These are phyloP conservation scores for Heteromyza rotundicornis DNA, from an alignment of 2,888 invertebrate genomes.

Conservation along the genomic window DNA sequence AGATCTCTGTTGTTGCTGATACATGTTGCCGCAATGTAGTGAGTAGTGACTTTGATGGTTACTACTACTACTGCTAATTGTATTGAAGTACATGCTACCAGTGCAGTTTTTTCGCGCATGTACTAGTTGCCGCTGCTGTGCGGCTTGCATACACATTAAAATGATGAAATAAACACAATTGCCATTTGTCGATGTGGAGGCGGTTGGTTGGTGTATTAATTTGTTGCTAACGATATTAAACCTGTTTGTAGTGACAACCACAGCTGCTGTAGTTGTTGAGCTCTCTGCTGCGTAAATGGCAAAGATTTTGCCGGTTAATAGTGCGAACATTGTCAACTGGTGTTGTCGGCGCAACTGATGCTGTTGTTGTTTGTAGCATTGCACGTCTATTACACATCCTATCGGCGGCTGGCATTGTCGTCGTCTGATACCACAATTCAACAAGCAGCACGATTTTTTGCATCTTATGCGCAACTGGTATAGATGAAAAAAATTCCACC, in stretches of 20 bases:
- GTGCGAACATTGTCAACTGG: too few relatives aligned
- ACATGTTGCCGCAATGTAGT: slow-evolving; percentile 22
- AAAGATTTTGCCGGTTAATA: too few relatives aligned
- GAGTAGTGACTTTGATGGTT: slow-evolving; percentile 18
- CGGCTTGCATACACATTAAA: too few relatives aligned
- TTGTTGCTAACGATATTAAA: background rate
- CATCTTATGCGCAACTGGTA: background rate
- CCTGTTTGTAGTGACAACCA: too few relatives aligned
- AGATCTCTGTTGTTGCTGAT: background rate
- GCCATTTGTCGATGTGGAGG: background rate
- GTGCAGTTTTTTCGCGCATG: too few relatives aligned
- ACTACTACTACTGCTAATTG: slow-evolving; percentile 7
- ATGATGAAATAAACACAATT: too few relatives aligned
- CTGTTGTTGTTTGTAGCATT: background rate
- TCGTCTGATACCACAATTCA: too few relatives aligned
- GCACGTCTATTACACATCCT: background rate
- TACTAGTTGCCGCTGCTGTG: background rate
- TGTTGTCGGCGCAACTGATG: background rate
- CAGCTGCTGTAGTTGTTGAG: too few relatives aligned
- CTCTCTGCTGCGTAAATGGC: too few relatives aligned
- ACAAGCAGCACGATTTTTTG: too few relatives aligned
- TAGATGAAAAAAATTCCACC: background rate
- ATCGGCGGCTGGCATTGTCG: background rate
- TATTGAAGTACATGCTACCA: too few relatives aligned
- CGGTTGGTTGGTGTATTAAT: background rate